phyloP scores from a whole-genome alignment of 2,113 vertebrate genomes.

The Entomyzon cyanotis region DNA sequence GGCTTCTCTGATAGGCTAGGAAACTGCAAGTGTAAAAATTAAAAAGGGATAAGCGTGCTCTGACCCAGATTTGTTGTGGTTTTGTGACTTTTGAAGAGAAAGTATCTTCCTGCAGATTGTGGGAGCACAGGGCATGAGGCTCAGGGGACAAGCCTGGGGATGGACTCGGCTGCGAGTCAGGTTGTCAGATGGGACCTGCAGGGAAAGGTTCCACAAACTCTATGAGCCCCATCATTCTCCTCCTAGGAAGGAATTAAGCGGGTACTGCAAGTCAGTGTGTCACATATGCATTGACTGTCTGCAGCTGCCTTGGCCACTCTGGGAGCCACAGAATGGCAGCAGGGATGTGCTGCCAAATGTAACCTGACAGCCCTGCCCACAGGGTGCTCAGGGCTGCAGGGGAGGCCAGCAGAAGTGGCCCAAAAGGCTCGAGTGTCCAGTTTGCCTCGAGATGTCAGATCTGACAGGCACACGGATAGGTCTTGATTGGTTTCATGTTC shows the following conservation, averaged over 20 bases:
- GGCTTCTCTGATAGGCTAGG: neutral
- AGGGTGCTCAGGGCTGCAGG: neutral
- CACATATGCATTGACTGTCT: accelerated
- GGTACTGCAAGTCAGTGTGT: accelerated
- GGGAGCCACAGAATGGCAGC: neutral
- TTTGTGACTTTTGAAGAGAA: neutral
- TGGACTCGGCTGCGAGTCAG: neutral
- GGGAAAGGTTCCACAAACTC: neutral
- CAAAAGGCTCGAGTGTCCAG: neutral
- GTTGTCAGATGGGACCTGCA: neutral
- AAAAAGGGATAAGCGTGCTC: neutral
- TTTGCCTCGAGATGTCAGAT: neutral
- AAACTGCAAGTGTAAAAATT: neutral
- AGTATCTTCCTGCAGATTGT: neutral
- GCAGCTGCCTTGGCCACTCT: neutral
- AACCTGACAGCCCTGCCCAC: neutral
- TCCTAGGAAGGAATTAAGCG: neutral
- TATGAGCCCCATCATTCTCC: neutral
- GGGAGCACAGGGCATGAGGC: neutral
- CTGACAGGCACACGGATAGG: neutral
- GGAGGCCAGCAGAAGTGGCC: neutral
- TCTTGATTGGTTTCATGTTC: neutral
- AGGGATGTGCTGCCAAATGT: neutral
- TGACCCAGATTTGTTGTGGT: neutral
- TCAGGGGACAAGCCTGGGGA: neutral